Percentiles rank a stretch among this genome's conserved stretches.
phyloP scores from a whole-genome alignment of 2,888 invertebrate genomes.

The Xylota segnis region DNA sequence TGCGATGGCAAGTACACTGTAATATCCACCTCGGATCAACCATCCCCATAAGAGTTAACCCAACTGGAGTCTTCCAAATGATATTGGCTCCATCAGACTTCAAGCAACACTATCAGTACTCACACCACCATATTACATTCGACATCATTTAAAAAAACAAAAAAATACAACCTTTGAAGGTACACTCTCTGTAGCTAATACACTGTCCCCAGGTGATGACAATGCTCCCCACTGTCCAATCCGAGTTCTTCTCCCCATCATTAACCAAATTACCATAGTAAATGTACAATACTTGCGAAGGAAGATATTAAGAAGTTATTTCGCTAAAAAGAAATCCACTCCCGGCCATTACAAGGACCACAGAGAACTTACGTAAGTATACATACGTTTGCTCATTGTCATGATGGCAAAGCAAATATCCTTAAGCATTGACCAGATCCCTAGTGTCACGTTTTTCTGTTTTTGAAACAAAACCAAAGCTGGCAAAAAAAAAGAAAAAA shows the following conservation, averaged over 20 bases:
- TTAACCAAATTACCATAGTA: slow-evolving; percentile 49
- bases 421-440: slow-evolving; percentile 54
- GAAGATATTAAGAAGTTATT: slow-evolving; percentile 13
- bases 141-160: no score
- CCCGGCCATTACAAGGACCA: slow-evolving; percentile 39
- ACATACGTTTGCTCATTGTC: neutral
- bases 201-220: neutral
- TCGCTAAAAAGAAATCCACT: slow-evolving; percentile 44
- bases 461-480: slow-evolving; percentile 22
- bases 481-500: neutral
- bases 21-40: no score
- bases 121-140: no score
- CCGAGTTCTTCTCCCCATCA: neutral
- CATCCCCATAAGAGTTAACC: no score
- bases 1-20: no score
- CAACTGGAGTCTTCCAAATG: no score
- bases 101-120: no score
- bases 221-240: neutral
- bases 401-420: slow-evolving; percentile 32
- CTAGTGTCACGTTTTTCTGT: slow-evolving; percentile 28
- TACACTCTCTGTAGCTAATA: neutral
- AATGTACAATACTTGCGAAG: slow-evolving; percentile 23
- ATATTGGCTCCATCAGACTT: no score
- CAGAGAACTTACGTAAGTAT: neutral
- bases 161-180: no score